Percentiles rank a stretch among this genome's conserved stretches.
Evolutionary conservation across 2,797 vertebrate genomes (phyloP).

Genomic region (Siniperca undulata): DNA sequence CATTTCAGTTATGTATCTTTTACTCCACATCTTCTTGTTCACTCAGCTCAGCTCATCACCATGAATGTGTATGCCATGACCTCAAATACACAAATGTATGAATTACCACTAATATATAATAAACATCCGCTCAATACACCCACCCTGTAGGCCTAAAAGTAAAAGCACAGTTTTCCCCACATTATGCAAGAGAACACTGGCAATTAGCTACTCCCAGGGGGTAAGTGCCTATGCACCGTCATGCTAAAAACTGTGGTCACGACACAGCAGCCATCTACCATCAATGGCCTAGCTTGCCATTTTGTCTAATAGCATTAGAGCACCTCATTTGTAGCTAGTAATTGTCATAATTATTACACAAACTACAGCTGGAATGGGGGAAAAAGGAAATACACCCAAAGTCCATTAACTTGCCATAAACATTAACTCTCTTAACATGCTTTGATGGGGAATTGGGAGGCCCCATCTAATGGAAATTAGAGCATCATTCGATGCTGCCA

Average conservation of each 20-base stretch:
- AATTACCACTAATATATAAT: constrained; percentile 53
- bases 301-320: constrained; percentile 85
- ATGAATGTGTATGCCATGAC: background rate
- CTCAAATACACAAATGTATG: constrained; percentile 27
- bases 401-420: constrained; percentile 89
- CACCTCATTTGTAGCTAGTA: constrained; percentile 86
- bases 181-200: constrained; percentile 66
- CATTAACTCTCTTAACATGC: constrained; percentile 85
- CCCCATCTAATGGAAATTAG: constrained; percentile 81
- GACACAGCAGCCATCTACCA: constrained; percentile 70
- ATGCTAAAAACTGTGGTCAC: constrained; percentile 73
- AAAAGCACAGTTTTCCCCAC: constrained; percentile 63
- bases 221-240: constrained; percentile 70
- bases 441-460: constrained; percentile 80
- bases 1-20: constrained; percentile 9
- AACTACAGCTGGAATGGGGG: constrained; percentile 77
- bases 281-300: constrained; percentile 72
- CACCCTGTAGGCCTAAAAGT: constrained; percentile 51
- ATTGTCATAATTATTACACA: constrained; percentile 88
- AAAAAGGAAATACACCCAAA: constrained; percentile 79
- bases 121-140: constrained; percentile 52
- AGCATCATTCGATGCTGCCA: constrained; percentile 73
- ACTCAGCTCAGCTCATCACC: constrained; percentile 4
- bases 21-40: constrained; percentile 6
- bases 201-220: constrained; percentile 74